These are phyloP conservation scores for Semaprochilodus insignis DNA, from an alignment of 2,797 vertebrate genomes.

Conservation along the genomic window DNA sequence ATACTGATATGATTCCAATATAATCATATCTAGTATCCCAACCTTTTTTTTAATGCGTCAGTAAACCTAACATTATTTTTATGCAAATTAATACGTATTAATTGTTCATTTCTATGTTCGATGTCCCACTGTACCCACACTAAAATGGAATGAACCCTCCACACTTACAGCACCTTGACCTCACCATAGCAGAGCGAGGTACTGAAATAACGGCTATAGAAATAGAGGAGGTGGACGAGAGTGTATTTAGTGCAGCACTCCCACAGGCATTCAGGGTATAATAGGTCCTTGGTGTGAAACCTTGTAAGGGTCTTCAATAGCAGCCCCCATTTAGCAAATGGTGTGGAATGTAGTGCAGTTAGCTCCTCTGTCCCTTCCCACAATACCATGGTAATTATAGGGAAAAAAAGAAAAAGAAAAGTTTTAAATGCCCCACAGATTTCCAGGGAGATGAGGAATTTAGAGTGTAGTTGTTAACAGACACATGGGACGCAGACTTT, in stretches of 20 bases:
- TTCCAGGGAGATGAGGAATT: conserved; percentile 44
- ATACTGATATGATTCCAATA: too few species aligned
- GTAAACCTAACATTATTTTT: too few species aligned
- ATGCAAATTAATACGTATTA: too few species aligned
- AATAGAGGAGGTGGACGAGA: neutral
- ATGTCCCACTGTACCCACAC: too few species aligned
- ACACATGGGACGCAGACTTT: conserved; percentile 21
- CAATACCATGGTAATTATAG: conserved; percentile 11
- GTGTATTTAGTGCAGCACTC: conserved; percentile 1
- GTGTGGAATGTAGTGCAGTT: conserved; percentile 20
- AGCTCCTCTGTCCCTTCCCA: conserved; percentile 18
- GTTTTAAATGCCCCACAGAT: conserved; percentile 6
- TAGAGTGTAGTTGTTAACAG: conserved; percentile 32
- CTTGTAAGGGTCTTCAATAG: conserved; percentile 16
- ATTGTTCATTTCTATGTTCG: too few species aligned
- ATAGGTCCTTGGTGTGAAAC: conserved; percentile 30
- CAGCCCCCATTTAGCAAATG: neutral
- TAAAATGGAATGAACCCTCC: neutral
- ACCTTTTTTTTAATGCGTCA: too few species aligned
- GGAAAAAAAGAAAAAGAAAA: neutral
- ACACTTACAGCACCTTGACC: neutral
- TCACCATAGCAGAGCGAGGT: neutral
- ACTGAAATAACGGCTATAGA: conserved; percentile 16
- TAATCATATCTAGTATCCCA: too few species aligned
- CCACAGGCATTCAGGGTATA: conserved; percentile 28